Base-by-base conservation (phyloP, 2,797 vertebrate species). In the Zenarchopterus dispar region DNA sequence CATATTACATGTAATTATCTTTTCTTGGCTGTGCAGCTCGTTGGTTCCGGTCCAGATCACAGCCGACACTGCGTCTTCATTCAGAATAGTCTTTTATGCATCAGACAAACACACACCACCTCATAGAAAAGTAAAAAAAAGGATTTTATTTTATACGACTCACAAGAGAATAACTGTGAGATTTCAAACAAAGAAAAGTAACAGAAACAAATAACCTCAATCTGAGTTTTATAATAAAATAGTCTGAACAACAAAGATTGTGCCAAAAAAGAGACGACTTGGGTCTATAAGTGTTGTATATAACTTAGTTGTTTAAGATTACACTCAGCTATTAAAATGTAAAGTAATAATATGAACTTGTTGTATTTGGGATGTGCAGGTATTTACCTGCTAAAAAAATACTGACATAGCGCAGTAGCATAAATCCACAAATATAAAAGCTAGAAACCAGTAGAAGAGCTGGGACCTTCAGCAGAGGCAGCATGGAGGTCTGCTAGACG, bases 401-500 rank as follows among this genome's bases (percentile, higher is more conserved):
- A 24, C 24, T 24, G 5, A 24, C 24, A 24, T 5, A 24, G 2
- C 6, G 8, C 28, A 31, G 28, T 7, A 13, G 33, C 50, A 33
- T 6, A 21, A 11, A 36, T 2, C 10, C 26, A 11, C 21, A 39
- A 15, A 53, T 6, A 9, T 31, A 31, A 3, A 31, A 3, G 28
- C 11, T 21, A 10, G 2, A 19, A 15, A 45, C 47, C 17, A 24
- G 24, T 24, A 24, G 24, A 24, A 2, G 24, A 24, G 24, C 24
- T 24, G 24, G 24, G 5, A 24, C 24, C 18, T 10, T 31, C 24
- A 43, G 36, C 6, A 21, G 21, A 49, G 22, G n/a, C 36, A 19
- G 24, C 53, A 42, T 24, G n/a, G 24, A 16, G 41, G 6, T 8
- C 26, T 8, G 19, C 60, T 94, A 98, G 24, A 92, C 90, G 0